phyloP scores from a whole-genome alignment of 2,888 invertebrate genomes.

The Polia nebulosa region DNA sequence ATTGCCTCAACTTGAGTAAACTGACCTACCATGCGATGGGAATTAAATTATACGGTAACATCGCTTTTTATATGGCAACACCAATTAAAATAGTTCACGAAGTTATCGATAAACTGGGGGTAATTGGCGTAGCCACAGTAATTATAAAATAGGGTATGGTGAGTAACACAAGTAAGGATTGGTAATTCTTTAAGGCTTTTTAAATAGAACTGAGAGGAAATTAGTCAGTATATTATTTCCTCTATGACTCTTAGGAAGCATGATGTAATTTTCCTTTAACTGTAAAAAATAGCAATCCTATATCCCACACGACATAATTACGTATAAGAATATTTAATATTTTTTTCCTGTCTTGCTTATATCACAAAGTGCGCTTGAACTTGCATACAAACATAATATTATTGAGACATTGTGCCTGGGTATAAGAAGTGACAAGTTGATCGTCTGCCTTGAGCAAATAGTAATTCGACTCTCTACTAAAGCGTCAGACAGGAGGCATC shows the following conservation, averaged over 20 bases:
- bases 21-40: conserved; percentile 64
- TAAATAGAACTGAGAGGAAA: conserved; percentile 25
- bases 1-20: conserved; percentile 52
- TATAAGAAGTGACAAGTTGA: conserved; percentile 30
- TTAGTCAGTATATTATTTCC: conserved; percentile 23
- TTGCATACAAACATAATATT: conserved; percentile 15
- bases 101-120: conserved; percentile 25
- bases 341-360: conserved; percentile 36
- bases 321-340: conserved; percentile 19
- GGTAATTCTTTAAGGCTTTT: background rate
- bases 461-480: conserved; percentile 25
- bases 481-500: conserved; percentile 20
- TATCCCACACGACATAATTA: conserved; percentile 17
- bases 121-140: conserved; percentile 42
- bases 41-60: conserved; percentile 60
- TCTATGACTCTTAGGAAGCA: conserved; percentile 35
- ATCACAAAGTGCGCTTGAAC: conserved; percentile 36
- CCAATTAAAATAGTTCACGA: conserved; percentile 47
- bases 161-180: background rate
- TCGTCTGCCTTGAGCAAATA: conserved; percentile 21
- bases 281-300: conserved; percentile 48
- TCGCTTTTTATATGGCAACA: conserved; percentile 40
- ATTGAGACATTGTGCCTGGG: conserved; percentile 7
- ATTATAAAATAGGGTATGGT: conserved; percentile 23
- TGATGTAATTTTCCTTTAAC: conserved; percentile 59